Evolutionary conservation across 2,797 vertebrate species (phyloP).

Genomic region (Sciurus vulgaris): DNA sequence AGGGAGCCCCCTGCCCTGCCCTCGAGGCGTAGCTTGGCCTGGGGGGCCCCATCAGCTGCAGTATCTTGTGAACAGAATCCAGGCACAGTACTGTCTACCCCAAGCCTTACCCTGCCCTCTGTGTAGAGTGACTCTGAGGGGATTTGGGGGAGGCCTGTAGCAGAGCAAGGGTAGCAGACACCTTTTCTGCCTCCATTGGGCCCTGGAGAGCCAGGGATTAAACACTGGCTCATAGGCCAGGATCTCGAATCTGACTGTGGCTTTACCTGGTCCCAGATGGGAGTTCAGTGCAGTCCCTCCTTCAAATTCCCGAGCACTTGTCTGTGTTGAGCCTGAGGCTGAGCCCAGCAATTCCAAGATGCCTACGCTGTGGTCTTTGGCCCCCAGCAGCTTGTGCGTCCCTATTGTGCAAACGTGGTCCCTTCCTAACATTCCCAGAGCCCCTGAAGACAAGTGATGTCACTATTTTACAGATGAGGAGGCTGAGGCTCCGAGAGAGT

Average conservation of each 20-base stretch:
- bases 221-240: neutral
- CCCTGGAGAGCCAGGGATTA: neutral
- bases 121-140: neutral
- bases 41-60: neutral
- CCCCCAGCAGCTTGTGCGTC: neutral
- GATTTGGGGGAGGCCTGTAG: neutral
- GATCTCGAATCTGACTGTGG: neutral
- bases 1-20: neutral
- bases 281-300: no score
- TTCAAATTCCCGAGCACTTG: neutral
- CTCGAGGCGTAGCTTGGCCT: neutral
- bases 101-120: accelerated
- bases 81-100: neutral
- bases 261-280: neutral
- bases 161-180: neutral
- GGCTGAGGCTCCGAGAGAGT: neutral
- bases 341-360: neutral
- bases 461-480: neutral
- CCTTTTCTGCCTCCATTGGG: neutral
- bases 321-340: neutral
- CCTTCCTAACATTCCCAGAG: neutral
- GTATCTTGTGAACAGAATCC: neutral
- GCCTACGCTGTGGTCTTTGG: neutral
- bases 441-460: neutral
- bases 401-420: accelerated